phyloP scores from a whole-genome alignment of 2,113 vertebrate genomes.

The Myiopsitta monachus region DNA sequence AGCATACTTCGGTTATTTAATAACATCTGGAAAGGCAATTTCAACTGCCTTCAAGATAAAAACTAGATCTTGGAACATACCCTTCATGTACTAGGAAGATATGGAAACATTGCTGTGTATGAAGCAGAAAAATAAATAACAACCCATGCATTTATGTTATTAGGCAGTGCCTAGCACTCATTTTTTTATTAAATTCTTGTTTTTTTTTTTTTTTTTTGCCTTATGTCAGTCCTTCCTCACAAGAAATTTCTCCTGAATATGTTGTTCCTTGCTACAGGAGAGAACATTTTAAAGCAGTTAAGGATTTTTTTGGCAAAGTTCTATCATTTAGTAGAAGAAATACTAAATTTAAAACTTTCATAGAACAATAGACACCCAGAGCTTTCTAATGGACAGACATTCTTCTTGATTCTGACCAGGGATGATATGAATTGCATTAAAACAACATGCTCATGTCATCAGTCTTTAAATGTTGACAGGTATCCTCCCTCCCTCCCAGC shows the following conservation, averaged over 20 bases:
- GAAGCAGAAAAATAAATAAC: background rate
- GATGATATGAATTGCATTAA: background rate
- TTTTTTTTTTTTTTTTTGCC: background rate
- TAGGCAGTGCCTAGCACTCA: background rate
- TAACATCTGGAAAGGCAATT: conserved; percentile 49
- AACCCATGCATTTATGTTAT: background rate
- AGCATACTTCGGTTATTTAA: conserved; percentile 26
- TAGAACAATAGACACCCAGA: background rate
- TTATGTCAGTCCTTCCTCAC: background rate
- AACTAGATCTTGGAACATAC: conserved; percentile 13
- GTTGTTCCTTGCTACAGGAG: background rate
- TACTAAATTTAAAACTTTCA: background rate
- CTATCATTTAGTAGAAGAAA: background rate
- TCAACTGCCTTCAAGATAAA: conserved; percentile 19
- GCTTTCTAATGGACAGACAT: background rate
- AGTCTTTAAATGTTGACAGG: background rate
- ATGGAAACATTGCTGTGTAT: background rate
- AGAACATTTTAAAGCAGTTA: background rate
- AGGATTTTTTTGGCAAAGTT: background rate
- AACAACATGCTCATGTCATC: background rate
- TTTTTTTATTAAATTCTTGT: background rate
- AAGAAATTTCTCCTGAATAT: background rate
- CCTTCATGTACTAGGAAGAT: background rate
- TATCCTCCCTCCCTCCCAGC: background rate
- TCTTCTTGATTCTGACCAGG: background rate